phyloP scores from a whole-genome alignment of 2,113 vertebrate genomes.

The Oryzias celebensis region DNA sequence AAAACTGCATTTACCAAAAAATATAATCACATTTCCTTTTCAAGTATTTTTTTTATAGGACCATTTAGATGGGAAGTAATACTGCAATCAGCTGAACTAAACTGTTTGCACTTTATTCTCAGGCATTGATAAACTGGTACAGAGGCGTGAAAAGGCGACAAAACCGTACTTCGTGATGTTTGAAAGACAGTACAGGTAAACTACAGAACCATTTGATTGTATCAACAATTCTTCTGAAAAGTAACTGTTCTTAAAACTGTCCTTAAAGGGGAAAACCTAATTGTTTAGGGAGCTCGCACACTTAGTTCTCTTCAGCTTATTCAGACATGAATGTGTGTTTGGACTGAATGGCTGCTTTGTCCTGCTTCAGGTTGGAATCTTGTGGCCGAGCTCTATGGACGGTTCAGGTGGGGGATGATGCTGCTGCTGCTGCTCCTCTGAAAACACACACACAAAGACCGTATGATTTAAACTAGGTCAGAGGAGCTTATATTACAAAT shows the following conservation, averaged over 20 bases:
- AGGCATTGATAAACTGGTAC: not conserved
- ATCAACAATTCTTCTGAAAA: too few relatives aligned
- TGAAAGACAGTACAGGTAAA: too few relatives aligned
- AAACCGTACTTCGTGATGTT: too few relatives aligned
- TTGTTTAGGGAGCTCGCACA: too few relatives aligned
- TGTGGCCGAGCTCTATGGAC: slow-evolving; percentile 25
- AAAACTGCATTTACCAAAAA: slow-evolving; percentile 14
- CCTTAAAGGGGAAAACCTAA: too few relatives aligned
- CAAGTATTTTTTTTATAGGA: slow-evolving; percentile 4
- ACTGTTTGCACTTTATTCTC: not conserved
- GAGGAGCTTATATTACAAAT: slow-evolving; percentile 7
- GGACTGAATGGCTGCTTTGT: not conserved
- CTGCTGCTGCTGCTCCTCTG: slow-evolving; percentile 17
- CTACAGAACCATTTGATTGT: too few relatives aligned
- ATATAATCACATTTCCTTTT: slow-evolving; percentile 5
- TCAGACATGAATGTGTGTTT: too few relatives aligned
- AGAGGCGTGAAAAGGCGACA: not conserved
- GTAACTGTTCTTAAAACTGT: too few relatives aligned
- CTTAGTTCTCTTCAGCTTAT: too few relatives aligned
- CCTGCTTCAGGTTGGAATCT: not conserved
- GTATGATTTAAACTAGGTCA: too few relatives aligned
- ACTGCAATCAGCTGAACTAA: not conserved
- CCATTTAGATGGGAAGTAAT: slow-evolving; percentile 2
- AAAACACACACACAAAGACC: slow-evolving; percentile 1
- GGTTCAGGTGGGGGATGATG: slow-evolving; percentile 17